These are phyloP conservation scores for Aythya fuligula DNA, from an alignment of 2,797 vertebrate genomes.

Conservation along the genomic window DNA sequence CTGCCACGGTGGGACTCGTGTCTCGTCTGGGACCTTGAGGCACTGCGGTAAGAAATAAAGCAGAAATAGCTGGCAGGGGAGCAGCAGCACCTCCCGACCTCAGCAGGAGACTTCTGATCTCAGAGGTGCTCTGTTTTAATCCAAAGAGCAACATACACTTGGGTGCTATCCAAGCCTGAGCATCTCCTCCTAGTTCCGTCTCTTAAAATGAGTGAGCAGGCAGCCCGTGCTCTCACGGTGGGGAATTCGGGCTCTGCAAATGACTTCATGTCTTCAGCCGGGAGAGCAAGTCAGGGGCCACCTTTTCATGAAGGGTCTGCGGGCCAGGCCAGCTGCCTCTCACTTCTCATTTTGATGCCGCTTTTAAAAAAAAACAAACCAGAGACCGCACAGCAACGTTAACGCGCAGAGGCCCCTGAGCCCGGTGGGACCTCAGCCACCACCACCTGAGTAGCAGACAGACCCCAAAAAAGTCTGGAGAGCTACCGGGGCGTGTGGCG, in stretches of 20 bases:
- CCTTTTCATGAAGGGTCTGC: background rate
- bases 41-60: background rate
- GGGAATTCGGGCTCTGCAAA: background rate
- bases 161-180: background rate
- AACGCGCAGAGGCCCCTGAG: background rate
- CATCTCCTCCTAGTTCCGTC: background rate
- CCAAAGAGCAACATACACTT: background rate
- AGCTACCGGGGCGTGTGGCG: accelerated
- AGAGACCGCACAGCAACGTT: accelerated
- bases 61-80: background rate
- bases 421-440: background rate
- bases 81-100: background rate
- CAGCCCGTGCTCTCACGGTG: background rate
- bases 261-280: background rate
- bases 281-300: background rate
- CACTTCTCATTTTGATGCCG: slow-evolving; percentile 29
- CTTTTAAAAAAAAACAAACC: background rate
- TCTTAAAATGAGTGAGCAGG: background rate
- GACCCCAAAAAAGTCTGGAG: background rate
- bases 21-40: background rate
- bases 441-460: background rate
- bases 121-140: background rate
- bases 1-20: accelerated
- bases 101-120: background rate
- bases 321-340: background rate